Base-by-base conservation (phyloP, 2,888 invertebrate genomes). In the Troides helena region DNA sequence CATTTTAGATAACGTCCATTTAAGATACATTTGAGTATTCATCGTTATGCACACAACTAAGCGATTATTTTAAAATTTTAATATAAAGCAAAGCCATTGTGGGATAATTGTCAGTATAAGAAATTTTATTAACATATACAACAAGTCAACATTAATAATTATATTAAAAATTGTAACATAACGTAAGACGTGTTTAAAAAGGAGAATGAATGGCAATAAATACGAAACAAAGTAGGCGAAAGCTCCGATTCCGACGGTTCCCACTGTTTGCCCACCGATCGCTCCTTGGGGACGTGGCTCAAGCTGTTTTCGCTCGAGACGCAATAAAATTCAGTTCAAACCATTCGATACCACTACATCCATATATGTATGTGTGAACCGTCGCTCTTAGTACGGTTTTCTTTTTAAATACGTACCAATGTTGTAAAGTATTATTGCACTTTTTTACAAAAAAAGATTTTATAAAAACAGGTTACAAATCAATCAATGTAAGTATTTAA, bases 261-360 rank as follows among this genome's bases (percentile, higher is more conserved):
- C 74, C 84, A 79, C 80, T 89, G 89, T 90, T 90, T 90, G 85
- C 89, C 85, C 80, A 87, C 87, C 85, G 85, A 90, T 89, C 85
- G 89, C 87, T 89, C 90, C 90, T 83, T 76, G 76, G 89, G 88
- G 90, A 90, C 82, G 81, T 78, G 78, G 78, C 80, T 84, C 83
- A 80, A 83, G 79, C 78, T 80, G 80, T 82, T 63, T 81, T 78
- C 81, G 80, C 84, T 83, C 82, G 78, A 81, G 81, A 83, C 80
- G 84, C 88, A 87, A 88, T 88, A 86, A 88, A 87, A 85, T 87
- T 80, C 81, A 82, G 82, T 80, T 79, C 78, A 63, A 67, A 70
- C 63, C 66, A 30, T 59, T 58, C 59, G 63, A 50, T 57, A 57
- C 21, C 57, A 1, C 57, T 57, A 23, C 21, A 57, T 21, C 57